Evolutionary conservation across 2,797 vertebrate species (phyloP).

Genomic region (Apodemus agrarius): DNA sequence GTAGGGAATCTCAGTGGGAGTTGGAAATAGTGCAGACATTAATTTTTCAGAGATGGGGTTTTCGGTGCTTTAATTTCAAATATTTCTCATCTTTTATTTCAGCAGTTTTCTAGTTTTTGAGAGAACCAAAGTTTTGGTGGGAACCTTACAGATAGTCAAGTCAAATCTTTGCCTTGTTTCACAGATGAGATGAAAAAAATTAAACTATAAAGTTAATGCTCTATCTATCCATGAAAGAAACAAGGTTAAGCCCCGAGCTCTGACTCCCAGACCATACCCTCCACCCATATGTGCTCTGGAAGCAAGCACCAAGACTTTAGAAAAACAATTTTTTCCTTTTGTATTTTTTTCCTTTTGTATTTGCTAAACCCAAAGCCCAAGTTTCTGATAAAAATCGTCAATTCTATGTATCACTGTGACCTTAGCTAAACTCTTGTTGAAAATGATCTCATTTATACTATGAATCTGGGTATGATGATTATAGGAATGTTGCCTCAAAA

Average conservation of each 20-base stretch:
- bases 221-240: not conserved
- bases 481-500: constrained; percentile 15
- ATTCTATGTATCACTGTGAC: constrained; percentile 38
- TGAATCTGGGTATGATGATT: not conserved
- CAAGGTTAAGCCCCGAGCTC: not conserved
- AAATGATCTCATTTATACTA: constrained; percentile 44
- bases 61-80: constrained; percentile 16
- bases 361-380: constrained; percentile 17
- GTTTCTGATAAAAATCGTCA: not conserved
- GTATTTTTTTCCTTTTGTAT: not conserved
- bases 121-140: not conserved
- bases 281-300: not conserved
- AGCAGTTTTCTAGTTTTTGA: constrained; percentile 6
- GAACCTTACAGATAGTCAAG: constrained; percentile 4
- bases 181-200: not conserved
- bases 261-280: not conserved
- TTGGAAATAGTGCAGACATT: not conserved
- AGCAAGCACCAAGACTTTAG: not conserved
- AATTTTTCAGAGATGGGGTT: constrained; percentile 22
- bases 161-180: constrained; percentile 29
- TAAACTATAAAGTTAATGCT: constrained; percentile 40
- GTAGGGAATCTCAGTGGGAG: not conserved
- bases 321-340: too few relatives aligned
- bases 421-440: constrained; percentile 20
- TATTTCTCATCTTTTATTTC: constrained; percentile 32